phyloP scores from a whole-genome alignment of 2,113 vertebrate genomes.

The Hippocampus zosterae region DNA sequence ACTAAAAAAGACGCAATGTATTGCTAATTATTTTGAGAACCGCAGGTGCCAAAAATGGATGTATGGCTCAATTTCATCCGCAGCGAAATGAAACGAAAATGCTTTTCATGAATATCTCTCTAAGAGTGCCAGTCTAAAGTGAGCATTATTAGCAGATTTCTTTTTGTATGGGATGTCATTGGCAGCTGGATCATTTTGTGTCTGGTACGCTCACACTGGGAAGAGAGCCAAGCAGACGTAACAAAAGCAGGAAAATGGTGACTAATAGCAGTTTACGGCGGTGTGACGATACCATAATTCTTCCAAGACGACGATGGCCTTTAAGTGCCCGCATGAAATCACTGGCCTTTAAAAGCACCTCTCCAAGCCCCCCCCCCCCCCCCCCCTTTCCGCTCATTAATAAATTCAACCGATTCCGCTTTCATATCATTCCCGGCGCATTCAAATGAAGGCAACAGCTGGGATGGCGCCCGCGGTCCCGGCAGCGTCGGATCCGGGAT shows the following conservation, averaged over 20 bases:
- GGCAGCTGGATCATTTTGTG: neutral
- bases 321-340: conserved; percentile 76
- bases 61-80: too few relatives aligned
- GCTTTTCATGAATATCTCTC: neutral
- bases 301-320: conserved; percentile 63
- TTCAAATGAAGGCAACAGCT: conserved; percentile 76
- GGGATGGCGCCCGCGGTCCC: conserved; percentile 64
- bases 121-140: neutral
- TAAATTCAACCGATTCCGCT: conserved; percentile 73
- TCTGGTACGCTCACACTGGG: neutral
- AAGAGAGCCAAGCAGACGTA: conserved; percentile 31
- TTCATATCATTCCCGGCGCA: conserved; percentile 76
- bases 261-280: conserved; percentile 58
- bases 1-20: too few relatives aligned
- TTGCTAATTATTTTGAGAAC: too few relatives aligned
- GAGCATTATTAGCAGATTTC: neutral
- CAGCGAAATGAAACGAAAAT: neutral
- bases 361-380: conserved; percentile 55
- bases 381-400: conserved; percentile 54
- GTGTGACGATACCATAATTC: conserved; percentile 68
- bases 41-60: too few relatives aligned
- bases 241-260: conserved; percentile 51
- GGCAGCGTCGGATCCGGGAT: conserved; percentile 52
- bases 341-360: conserved; percentile 77
- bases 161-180: neutral